Evolutionary conservation across 2,113 vertebrate genomes (phyloP).

Genomic region (Amphiprion ocellaris): DNA sequence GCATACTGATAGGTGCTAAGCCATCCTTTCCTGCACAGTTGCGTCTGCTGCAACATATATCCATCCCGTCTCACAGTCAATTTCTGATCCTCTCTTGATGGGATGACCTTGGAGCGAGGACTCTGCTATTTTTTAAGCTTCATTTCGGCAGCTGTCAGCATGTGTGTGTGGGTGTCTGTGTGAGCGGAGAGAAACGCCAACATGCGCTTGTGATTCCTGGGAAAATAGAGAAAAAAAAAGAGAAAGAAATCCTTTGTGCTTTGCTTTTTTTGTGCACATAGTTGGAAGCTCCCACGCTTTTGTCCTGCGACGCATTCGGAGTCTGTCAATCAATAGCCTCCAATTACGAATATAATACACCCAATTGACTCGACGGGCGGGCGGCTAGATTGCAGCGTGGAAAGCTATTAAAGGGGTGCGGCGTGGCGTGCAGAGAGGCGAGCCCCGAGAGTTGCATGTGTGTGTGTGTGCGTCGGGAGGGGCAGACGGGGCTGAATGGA

Average conservation of each 20-base stretch:
- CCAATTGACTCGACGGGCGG: conserved; percentile 77
- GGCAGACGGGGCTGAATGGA: conserved; percentile 70
- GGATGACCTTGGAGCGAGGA: conserved; percentile 60
- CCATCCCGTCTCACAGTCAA: conserved; percentile 39
- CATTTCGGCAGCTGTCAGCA: conserved; percentile 59
- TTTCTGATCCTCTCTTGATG: conserved; percentile 51
- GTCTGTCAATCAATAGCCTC: conserved; percentile 82
- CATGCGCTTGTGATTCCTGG: conserved; percentile 12
- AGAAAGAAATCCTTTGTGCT: conserved; percentile 54
- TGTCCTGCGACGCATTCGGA: conserved; percentile 66
- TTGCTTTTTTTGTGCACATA: conserved; percentile 39
- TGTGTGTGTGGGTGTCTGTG: conserved; percentile 16
- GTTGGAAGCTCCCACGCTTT: conserved; percentile 60
- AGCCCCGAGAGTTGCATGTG: conserved; percentile 60
- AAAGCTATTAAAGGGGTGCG: conserved; percentile 82
- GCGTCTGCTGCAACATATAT: conserved; percentile 20
- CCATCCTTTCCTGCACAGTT: conserved; percentile 21
- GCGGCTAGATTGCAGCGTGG: conserved; percentile 73
- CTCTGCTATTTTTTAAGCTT: conserved; percentile 42
- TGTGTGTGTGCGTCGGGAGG: conserved; percentile 20
- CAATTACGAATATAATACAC: conserved; percentile 84
- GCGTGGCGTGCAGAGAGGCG: conserved; percentile 60
- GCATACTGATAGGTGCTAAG: conserved; percentile 50
- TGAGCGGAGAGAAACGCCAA: not conserved
- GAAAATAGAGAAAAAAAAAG: not conserved